These are phyloP conservation scores for Pagrus major DNA, from an alignment of 2,113 vertebrate species.

Conservation along the genomic window DNA sequence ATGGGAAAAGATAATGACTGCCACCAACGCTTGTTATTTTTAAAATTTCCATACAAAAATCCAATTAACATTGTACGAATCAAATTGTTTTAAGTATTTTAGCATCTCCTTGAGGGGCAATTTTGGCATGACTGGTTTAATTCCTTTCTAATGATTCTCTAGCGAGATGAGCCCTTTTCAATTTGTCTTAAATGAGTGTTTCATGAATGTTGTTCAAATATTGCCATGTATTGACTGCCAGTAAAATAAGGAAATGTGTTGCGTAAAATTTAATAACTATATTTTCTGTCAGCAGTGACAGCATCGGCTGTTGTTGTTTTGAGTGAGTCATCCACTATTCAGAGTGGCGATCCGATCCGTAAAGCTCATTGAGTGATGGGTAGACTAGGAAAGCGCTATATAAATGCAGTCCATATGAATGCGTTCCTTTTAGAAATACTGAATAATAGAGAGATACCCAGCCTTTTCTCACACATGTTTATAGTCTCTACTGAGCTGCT, in stretches of 20 bases:
- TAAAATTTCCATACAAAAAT: background rate
- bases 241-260: no score
- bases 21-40: background rate
- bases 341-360: no score
- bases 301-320: no score
- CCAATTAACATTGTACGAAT: background rate
- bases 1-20: background rate
- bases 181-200: background rate
- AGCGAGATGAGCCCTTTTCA: background rate
- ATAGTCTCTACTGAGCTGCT: background rate
- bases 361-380: no score
- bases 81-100: background rate
- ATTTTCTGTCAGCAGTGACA: no score
- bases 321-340: no score
- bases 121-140: constrained; percentile 1
- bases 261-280: background rate
- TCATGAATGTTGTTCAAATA: constrained; percentile 1
- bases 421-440: no score
- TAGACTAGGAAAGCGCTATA: no score
- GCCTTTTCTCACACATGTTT: background rate
- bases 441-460: no score
- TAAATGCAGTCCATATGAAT: no score
- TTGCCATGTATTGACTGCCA: background rate
- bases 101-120: constrained; percentile 7
- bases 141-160: constrained; percentile 14